Evolutionary conservation across 1,140 invertebrate genomes (phyloP).

Genomic region (Zaprionus vittiger): DNA sequence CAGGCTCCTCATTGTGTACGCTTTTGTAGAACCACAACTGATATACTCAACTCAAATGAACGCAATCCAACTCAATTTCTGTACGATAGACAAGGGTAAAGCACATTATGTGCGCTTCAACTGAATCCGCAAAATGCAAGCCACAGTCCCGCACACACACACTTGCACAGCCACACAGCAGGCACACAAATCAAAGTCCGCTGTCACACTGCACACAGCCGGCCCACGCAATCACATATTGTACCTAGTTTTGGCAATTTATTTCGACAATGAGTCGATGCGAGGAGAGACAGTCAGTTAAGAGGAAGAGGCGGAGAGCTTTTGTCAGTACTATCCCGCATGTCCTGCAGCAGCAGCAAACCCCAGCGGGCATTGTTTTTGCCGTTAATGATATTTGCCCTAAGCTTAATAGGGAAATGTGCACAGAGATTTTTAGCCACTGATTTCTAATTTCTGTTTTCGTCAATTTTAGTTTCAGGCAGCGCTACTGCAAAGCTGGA

Average conservation of each 20-base stretch:
- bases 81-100: neutral
- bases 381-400: slow-evolving; percentile 56
- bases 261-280: slow-evolving; percentile 16
- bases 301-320: neutral
- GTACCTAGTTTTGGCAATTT: slow-evolving; percentile 33
- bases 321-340: slow-evolving; percentile 17
- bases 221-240: slow-evolving; percentile 14
- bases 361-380: neutral
- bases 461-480: slow-evolving; percentile 89
- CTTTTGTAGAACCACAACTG: neutral
- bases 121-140: slow-evolving; percentile 43
- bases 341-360: neutral
- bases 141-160: slow-evolving; percentile 14
- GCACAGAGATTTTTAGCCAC: neutral
- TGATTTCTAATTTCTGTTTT: neutral
- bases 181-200: slow-evolving; percentile 23
- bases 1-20: neutral
- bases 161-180: neutral
- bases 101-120: slow-evolving; percentile 17
- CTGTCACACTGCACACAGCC: slow-evolving; percentile 4
- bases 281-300: neutral
- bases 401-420: slow-evolving; percentile 17
- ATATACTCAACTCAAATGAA: neutral
- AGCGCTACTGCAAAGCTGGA: slow-evolving; percentile 91
- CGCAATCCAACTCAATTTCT: neutral